phyloP scores from a whole-genome alignment of 2,113 vertebrate species.

The Peromyscus maniculatus region DNA sequence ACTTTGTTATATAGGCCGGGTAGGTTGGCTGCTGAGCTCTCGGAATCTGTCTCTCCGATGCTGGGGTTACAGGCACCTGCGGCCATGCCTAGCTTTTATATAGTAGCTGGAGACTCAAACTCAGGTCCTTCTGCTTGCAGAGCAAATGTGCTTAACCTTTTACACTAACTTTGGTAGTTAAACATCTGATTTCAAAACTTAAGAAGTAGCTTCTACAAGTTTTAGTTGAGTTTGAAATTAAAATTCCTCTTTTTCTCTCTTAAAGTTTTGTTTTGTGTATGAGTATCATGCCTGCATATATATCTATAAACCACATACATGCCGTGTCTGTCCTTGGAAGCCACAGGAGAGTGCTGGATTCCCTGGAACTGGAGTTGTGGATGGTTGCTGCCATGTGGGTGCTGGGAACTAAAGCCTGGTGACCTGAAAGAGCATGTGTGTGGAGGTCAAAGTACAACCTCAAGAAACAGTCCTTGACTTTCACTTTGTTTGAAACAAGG shows the following conservation, averaged over 20 bases:
- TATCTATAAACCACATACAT: not conserved
- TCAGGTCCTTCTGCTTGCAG: not conserved
- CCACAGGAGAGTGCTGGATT: not conserved
- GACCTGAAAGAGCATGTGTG: not conserved
- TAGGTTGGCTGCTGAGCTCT: not conserved
- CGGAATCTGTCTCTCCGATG: not conserved
- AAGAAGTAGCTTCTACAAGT: not conserved
- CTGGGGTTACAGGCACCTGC: not conserved
- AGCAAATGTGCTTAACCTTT: not conserved
- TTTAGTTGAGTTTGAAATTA: not conserved
- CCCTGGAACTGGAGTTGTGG: not conserved
- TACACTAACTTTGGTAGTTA: not conserved
- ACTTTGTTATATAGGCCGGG: not conserved
- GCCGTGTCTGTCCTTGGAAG: not conserved
- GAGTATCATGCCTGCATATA: not conserved
- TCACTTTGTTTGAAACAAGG: not conserved
- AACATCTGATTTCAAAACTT: not conserved
- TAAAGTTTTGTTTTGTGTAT: not conserved
- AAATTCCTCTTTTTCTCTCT: not conserved
- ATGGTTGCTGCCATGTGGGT: not conserved
- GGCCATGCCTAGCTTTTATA: not conserved
- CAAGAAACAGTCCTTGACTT: not conserved
- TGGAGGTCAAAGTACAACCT: not conserved
- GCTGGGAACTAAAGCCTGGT: not conserved
- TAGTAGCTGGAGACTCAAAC: not conserved